Base-by-base conservation (phyloP, 2,888 invertebrate genomes). In the Boloria euphrosyne region DNA sequence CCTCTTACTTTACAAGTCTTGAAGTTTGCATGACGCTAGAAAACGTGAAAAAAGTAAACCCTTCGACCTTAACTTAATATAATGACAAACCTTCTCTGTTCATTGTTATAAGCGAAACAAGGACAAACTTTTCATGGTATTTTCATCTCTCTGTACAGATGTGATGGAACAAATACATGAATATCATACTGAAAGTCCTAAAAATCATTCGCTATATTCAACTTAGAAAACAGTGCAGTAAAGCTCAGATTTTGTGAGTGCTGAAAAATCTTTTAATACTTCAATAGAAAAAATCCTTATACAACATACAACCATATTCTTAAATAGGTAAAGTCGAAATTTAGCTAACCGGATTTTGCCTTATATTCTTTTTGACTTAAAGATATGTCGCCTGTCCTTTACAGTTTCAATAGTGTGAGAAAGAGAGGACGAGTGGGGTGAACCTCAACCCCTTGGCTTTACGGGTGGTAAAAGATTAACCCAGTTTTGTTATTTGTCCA, bases 401-500 rank as follows among this genome's bases (percentile, higher is more conserved):
- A 88, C 86, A 80, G 80, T 82, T 86, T 81, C 76, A 78, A 80
- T 82, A 76, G 71, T 61, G 74, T 62, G 60, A 72, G 84, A 90
- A 78, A 80, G 89, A 82, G 89, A 89, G 76, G 80, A 71, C 70
- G 66, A 53, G 70, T 74, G 77, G 90, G 90, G 89, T 86, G 89
- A 83, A 76, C 82, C 87, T 85, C 89, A 81, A 83, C 84, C 88
- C 86, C 89, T 81, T 69, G 74, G 72, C 80, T 74, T 81, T 71
- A 81, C 86, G 90, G 91, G 91, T 85, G 91, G 91, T 86, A 86
- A 90, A 90, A 91, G 91, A 91, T 92, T 92, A 92, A 92, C 91
- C 91, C 89, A 92, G 91, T 92, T 91, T 90, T 90, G 91, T 91
- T 91, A 91, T 92, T 92, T 92, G 91, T 92, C 91, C 91, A 91